Base-by-base conservation (phyloP, 2,797 vertebrate species). In the Molossus molossus region DNA sequence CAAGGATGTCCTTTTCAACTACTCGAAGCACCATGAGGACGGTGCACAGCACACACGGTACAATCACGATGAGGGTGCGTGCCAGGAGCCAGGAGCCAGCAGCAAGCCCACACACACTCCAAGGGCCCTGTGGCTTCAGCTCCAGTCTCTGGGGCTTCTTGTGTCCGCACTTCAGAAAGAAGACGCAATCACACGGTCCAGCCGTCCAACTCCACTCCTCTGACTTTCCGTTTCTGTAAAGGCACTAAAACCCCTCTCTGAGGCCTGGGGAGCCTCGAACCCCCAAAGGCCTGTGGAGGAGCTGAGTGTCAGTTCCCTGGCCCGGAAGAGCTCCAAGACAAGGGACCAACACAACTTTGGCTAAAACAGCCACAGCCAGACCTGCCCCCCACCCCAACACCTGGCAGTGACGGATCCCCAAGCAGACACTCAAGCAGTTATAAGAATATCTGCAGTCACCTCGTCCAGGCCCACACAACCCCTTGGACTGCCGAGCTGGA, bases 241-340 rank as follows among this genome's bases (percentile, higher is more conserved):
- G 81, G n/a, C 76, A 79, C 53, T 81, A 50, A 93, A 82, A 79
- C 25, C 13, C 45, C 37, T 75, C 85, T 40, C 86, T 45, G 40
- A 50, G 1, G 57, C 55, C 57, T 48, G 33, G 58, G 70, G 83
- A 72, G 8, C 9, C 60, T 77, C 0, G 0, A 67, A 10, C 5
- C 48, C 94, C 72, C n/a, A 29, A 5, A 2, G 9, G 83, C 40
- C 50, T 40, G 13, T 10, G n/a, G 87, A 77, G 37, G 72, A 95
- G 69, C 69, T 82, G 72, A 84, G 82, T 20, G 20, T 48, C 57
- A 91, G 48, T 62, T 57, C 69, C 33, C 72, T 25, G 45, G 62
- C 14, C 87, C 27, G 13, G 33, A 80, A 48, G 20, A 40, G 40
- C 85, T 60, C 75, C 2, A 20, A 93, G 76, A 72, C 15, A 25